phyloP scores from a whole-genome alignment of 2,888 invertebrate genomes.

The Drosophila meridionalis region DNA sequence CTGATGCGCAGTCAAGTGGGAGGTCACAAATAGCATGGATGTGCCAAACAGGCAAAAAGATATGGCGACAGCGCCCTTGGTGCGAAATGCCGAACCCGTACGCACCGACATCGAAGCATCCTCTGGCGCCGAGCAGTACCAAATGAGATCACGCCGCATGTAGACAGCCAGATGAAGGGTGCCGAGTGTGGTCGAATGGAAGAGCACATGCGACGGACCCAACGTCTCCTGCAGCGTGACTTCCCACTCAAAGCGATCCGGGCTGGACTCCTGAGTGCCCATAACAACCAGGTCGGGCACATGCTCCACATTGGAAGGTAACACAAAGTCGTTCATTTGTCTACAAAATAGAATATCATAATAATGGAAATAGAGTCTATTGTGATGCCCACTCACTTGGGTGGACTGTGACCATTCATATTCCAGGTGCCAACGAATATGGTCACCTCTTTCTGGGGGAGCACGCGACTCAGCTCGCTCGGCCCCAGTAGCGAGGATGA shows the following conservation, averaged over 20 bases:
- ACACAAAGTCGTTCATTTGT: conserved; percentile 94
- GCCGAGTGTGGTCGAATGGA: conserved; percentile 93
- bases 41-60: conserved; percentile 97
- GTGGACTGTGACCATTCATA: conserved; percentile 96
- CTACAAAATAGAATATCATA: conserved; percentile 83
- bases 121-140: conserved; percentile 97
- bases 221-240: conserved; percentile 95
- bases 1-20: conserved; percentile 97
- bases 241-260: conserved; percentile 95
- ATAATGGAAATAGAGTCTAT: not conserved
- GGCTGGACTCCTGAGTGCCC: conserved; percentile 96
- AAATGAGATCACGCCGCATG: conserved; percentile 95
- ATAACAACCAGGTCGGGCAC: conserved; percentile 96
- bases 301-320: conserved; percentile 93
- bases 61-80: conserved; percentile 98
- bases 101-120: conserved; percentile 94
- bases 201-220: conserved; percentile 96
- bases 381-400: conserved; percentile 87
- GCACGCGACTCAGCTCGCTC: conserved; percentile 93
- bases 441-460: conserved; percentile 93
- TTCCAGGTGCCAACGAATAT: conserved; percentile 98
- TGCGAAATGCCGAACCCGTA: conserved; percentile 94
- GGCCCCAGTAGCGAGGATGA: conserved; percentile 93
- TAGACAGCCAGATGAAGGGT: conserved; percentile 95
- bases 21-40: conserved; percentile 96